These are phyloP conservation scores for Andrena trimmerana DNA, from an alignment of 2,888 invertebrate genomes.

Conservation along the genomic window DNA sequence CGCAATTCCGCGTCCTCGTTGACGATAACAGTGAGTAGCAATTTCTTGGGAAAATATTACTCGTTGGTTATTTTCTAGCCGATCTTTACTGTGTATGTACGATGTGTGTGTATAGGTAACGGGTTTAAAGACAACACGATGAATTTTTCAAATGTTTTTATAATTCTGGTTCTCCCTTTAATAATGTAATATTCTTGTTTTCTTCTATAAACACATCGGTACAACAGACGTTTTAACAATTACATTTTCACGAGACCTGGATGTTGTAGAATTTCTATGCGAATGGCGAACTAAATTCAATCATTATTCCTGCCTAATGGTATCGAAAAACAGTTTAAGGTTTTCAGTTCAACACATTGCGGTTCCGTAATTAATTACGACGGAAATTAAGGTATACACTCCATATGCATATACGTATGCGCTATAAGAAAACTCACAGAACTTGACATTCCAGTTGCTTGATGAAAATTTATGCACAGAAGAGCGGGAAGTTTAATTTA, in stretches of 20 bases:
- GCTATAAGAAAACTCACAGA: slow-evolving; percentile 15
- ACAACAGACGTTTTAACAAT: slow-evolving; percentile 9
- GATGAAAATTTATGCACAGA: slow-evolving; percentile 18
- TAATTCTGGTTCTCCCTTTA: slow-evolving; percentile 1
- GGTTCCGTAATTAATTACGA: slow-evolving; percentile 32
- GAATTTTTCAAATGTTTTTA: slow-evolving; percentile 1
- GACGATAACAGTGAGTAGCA: slow-evolving; percentile 2
- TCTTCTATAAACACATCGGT: not conserved
- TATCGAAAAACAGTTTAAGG: slow-evolving; percentile 1
- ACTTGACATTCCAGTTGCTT: slow-evolving; percentile 24
- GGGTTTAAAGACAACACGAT: slow-evolving; percentile 10
- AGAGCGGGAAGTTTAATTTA: slow-evolving; percentile 53
- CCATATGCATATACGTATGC: slow-evolving; percentile 3
- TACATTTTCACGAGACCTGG: not conserved
- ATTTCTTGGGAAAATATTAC: slow-evolving; percentile 8
- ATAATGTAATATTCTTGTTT: not conserved
- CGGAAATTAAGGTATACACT: slow-evolving; percentile 22
- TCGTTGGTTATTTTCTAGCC: slow-evolving; percentile 20
- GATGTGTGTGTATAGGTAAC: not conserved
- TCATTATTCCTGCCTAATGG: not conserved
- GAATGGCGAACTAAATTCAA: not conserved
- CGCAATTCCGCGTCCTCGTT: not conserved
- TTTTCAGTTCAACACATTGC: slow-evolving; percentile 46
- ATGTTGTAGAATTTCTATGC: slow-evolving; percentile 4
- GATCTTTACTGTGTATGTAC: not conserved